phyloP scores from a whole-genome alignment of 2,797 vertebrate species.

The Epinephelus awoara region DNA sequence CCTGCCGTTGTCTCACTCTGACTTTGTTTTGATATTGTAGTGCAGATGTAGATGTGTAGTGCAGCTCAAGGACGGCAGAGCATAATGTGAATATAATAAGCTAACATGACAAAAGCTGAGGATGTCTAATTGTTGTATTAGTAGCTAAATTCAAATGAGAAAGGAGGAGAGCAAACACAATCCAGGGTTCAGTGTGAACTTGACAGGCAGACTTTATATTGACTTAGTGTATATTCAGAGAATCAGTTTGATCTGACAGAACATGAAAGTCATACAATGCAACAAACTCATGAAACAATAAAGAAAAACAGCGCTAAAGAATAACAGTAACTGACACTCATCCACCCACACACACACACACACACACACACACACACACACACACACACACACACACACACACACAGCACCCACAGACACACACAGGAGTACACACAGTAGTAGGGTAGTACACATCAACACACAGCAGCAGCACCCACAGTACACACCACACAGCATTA shows the following conservation, averaged over 20 bases:
- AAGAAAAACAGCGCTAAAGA: background rate
- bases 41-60: background rate
- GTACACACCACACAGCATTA: background rate
- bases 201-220: background rate
- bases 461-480: background rate
- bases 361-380: constrained; percentile 15
- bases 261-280: background rate
- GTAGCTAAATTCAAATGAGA: no score
- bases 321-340: constrained; percentile 16
- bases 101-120: background rate
- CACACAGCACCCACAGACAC: background rate
- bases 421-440: background rate
- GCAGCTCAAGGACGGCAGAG: background rate
- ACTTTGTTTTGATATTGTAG: background rate
- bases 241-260: background rate
- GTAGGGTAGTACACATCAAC: background rate
- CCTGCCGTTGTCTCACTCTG: background rate
- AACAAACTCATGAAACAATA: background rate
- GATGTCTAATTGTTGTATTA: background rate
- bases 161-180: background rate
- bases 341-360: constrained; percentile 19
- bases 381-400: constrained; percentile 9
- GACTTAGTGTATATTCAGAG: background rate
- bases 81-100: background rate
- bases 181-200: background rate